Percentiles rank a stretch among this genome's conserved stretches.
These are phyloP conservation scores for Dolichallabes microphthalmus DNA, from an alignment of 2,113 vertebrate species.

Conservation along the genomic window DNA sequence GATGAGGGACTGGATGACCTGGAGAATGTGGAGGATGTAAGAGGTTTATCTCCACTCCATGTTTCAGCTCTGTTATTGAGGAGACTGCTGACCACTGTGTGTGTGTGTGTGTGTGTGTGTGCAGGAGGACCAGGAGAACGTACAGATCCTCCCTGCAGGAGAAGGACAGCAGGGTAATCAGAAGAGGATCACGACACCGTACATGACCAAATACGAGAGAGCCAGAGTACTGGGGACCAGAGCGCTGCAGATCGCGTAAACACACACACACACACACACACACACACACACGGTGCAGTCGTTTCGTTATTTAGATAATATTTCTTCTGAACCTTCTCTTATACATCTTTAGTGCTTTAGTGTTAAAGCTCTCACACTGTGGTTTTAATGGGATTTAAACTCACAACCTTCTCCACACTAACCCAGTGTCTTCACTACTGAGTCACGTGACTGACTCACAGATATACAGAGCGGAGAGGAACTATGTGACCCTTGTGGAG, in stretches of 20 bases:
- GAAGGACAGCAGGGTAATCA: constrained; percentile 89
- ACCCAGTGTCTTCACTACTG: neutral
- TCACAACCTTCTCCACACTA: neutral
- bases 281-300: neutral
- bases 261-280: neutral
- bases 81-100: neutral
- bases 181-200: constrained; percentile 94
- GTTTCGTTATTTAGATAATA: neutral
- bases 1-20: constrained; percentile 94
- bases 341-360: neutral
- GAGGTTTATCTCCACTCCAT: constrained; percentile 43
- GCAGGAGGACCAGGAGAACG: constrained; percentile 93
- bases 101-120: constrained; percentile 26
- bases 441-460: neutral
- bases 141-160: constrained; percentile 92
- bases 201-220: constrained; percentile 97
- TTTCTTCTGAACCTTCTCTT: neutral
- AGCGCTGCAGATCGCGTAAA: constrained; percentile 93
- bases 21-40: constrained; percentile 90
- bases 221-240: constrained; percentile 92
- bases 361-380: neutral
- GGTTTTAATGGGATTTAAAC: neutral
- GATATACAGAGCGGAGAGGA: too few species aligned
- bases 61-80: neutral
- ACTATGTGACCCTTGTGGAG: too few species aligned